A percentile compares a stretch with the other conserved stretches of the same genome.
phyloP scores from a whole-genome alignment of 2,113 vertebrate genomes.

The Pluvianellus socialis region DNA sequence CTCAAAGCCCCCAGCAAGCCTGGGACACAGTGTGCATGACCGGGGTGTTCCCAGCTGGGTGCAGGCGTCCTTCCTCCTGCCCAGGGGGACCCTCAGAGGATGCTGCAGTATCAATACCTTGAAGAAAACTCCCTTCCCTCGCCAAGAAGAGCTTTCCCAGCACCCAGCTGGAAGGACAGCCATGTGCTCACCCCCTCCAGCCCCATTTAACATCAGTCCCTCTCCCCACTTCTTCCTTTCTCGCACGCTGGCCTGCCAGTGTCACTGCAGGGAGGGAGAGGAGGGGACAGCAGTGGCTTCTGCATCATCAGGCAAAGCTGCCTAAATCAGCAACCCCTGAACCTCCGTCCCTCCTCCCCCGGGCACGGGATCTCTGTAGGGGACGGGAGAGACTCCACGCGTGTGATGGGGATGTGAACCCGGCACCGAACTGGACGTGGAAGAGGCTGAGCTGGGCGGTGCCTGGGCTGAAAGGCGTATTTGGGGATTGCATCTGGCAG shows the following conservation, averaged over 20 bases:
- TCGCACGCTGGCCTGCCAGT: background rate
- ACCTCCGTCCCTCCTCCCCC: background rate
- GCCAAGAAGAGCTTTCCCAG: background rate
- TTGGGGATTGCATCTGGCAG: background rate
- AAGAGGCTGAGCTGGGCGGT: background rate
- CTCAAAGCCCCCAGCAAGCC: background rate
- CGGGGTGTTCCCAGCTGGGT: fast-evolving
- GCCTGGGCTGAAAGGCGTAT: background rate
- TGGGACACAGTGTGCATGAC: fast-evolving
- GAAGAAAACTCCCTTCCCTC: background rate
- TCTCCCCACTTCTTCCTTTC: background rate
- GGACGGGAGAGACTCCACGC: background rate
- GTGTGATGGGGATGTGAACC: background rate
- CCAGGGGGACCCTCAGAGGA: background rate
- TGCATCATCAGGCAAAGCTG: background rate
- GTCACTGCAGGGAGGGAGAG: background rate
- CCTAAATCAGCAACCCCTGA: background rate
- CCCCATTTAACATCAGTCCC: background rate
- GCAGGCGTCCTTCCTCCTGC: background rate
- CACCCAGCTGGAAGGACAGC: background rate
- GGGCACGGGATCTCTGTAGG: fast-evolving
- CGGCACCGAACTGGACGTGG: background rate
- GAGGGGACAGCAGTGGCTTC: background rate
- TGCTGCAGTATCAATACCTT: background rate
- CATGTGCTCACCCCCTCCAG: background rate